Base-by-base conservation (phyloP, 30 jellyfish, hydroid and myxozoan genomes). In the Cassiopea xamachana region DNA sequence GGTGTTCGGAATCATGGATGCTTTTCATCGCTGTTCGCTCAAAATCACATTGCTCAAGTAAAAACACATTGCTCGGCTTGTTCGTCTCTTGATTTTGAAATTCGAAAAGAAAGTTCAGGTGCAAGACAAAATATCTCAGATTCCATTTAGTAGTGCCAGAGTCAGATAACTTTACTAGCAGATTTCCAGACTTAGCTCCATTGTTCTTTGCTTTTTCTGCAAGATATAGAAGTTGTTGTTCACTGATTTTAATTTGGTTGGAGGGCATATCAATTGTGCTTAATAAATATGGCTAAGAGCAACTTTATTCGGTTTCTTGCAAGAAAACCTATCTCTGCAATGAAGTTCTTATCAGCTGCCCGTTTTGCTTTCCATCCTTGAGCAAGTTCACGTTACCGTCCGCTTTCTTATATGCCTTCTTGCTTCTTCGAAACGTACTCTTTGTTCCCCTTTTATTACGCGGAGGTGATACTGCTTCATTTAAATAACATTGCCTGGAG, bases 131-230 rank as follows among this genome's bases (percentile, higher is more conserved):
- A 69, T 89, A 89, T 73, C 89, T 79, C 17, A 50, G 73, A 44
- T 60, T 39, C 96, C 96, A 89, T 81, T 89, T 89, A 49, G 89
- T 51, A 5, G 92, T 81, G 80, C 90, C 77, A 2, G 89, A 92
- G 16, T 89, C 96, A 60, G 81, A 62, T 43, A 81, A 46, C 75
- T 89, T 89, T n/a, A 89, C 86, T 70, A 68, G 47, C 9, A 89
- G 85, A 82, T 89, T 73, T 59, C 96, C 96, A 1, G 89, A 82
- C 51, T 76, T 73, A 7, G 92, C 77, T 6, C 92, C 96, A 81
- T 82, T 89, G 77, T 72, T 82, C 88, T 62, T 89, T n/a, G 96
- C 96, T 62, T 82, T 81, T 10, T 81, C 96, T 10, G 89, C 96
- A 45, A 89, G 74, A 17, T 89, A 89, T 51, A 74, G n/a, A 60